Percentiles rank a stretch among this genome's conserved stretches.
Evolutionary conservation across 1,140 invertebrate species (phyloP).

Genomic region (Conus betulinus): DNA sequence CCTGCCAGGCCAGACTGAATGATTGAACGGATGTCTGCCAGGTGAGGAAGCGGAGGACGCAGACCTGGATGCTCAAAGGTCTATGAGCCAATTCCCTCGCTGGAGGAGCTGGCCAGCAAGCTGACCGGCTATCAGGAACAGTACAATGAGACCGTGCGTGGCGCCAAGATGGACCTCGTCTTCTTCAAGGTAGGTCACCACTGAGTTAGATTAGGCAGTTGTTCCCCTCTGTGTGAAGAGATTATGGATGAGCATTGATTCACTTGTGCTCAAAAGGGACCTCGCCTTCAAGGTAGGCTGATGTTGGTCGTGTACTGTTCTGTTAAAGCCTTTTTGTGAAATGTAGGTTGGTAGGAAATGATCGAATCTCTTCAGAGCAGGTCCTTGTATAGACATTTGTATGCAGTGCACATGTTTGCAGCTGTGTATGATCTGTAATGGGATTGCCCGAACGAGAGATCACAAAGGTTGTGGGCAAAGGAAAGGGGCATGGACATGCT

Average conservation of each 20-base stretch:
- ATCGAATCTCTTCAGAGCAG: no score
- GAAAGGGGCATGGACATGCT: no score
- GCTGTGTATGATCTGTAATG: no score
- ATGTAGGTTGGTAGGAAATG: no score
- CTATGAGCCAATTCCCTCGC: constrained; percentile 89
- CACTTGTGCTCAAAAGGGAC: not conserved
- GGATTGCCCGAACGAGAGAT: no score
- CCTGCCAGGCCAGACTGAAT: no score
- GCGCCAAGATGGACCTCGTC: constrained; percentile 97
- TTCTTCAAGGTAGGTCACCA: constrained; percentile 86
- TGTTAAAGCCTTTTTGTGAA: no score
- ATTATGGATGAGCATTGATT: not conserved
- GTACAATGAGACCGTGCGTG: constrained; percentile 97
- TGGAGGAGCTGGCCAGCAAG: constrained; percentile 86
- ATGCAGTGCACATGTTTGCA: no score
- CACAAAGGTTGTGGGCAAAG: no score
- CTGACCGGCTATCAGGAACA: constrained; percentile 93
- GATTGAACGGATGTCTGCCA: constrained; percentile 24
- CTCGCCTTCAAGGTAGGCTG: not conserved
- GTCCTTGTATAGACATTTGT: no score
- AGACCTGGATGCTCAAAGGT: constrained; percentile 92
- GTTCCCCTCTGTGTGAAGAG: not conserved
- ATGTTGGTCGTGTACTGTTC: no score
- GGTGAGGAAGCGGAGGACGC: constrained; percentile 95
- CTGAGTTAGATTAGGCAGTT: no score